phyloP scores from a whole-genome alignment of 1,140 invertebrate species.

The Gyrodactylus bullatarudis region DNA sequence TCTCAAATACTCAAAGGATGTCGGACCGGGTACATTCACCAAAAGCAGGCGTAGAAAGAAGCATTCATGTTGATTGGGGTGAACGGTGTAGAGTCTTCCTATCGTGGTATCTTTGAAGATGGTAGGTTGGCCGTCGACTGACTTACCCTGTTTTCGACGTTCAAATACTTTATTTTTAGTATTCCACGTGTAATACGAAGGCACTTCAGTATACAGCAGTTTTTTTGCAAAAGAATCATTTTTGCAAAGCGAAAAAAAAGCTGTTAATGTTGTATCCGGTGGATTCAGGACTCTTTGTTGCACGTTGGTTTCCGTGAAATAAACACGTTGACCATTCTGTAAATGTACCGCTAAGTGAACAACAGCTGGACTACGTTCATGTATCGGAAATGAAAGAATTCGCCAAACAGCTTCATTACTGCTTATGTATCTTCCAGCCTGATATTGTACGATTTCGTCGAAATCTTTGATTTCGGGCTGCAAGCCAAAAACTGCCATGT shows the following conservation, averaged over 20 bases:
- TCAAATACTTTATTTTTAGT: background rate
- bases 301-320: slow-evolving; percentile 14
- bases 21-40: slow-evolving; percentile 18
- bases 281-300: slow-evolving; percentile 11
- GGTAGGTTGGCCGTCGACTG: background rate
- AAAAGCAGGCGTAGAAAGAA: slow-evolving; percentile 19
- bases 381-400: slow-evolving; percentile 12
- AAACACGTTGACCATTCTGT: slow-evolving; percentile 19
- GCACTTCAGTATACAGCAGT: slow-evolving; percentile 12
- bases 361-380: slow-evolving; percentile 18
- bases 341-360: slow-evolving; percentile 21
- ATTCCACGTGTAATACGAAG: slow-evolving; percentile 14
- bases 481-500: slow-evolving; percentile 7
- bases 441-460: slow-evolving; percentile 8
- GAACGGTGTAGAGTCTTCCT: slow-evolving; percentile 15
- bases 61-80: slow-evolving; percentile 17
- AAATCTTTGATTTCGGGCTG: background rate
- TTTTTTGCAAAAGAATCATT: slow-evolving; percentile 13
- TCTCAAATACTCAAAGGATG: slow-evolving; percentile 16
- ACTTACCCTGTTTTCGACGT: slow-evolving; percentile 2
- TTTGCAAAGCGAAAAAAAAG: slow-evolving; percentile 17
- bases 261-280: slow-evolving; percentile 17
- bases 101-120: slow-evolving; percentile 2
- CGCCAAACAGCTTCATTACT: slow-evolving; percentile 13
- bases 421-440: slow-evolving; percentile 12